Evolutionary conservation across 35 echinoderm and acorn worm genomes (phyloP).

Genomic region (Apostichopus parvimensis): DNA sequence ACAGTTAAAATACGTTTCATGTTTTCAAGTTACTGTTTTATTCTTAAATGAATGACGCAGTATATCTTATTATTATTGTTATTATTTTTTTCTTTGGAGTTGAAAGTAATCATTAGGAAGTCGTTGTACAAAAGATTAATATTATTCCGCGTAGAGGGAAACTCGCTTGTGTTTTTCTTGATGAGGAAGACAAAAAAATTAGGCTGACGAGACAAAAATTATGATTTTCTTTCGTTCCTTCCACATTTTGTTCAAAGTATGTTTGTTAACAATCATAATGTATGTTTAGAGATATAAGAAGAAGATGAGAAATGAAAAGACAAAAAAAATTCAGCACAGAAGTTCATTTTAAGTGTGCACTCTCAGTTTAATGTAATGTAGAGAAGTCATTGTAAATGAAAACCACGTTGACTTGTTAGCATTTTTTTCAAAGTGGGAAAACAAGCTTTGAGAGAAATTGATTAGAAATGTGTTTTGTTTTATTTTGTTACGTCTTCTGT

Average conservation of each 20-base stretch:
- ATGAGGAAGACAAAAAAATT: background rate
- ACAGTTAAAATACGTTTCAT: too few relatives aligned
- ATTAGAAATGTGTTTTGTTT: too few relatives aligned
- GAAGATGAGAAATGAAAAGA: background rate
- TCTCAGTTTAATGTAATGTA: slow-evolving; percentile 6
- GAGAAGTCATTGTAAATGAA: background rate
- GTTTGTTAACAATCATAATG: background rate
- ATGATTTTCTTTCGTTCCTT: background rate
- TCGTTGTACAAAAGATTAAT: background rate
- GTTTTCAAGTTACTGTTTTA: too few relatives aligned
- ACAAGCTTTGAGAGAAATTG: too few relatives aligned
- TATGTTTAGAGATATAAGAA: background rate
- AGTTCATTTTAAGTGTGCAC: slow-evolving; percentile 13
- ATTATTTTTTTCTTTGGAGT: background rate
- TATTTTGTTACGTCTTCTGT: too few relatives aligned
- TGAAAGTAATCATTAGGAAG: background rate
- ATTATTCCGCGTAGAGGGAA: background rate
- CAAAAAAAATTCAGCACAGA: background rate
- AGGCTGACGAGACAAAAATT: background rate
- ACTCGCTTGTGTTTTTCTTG: background rate
- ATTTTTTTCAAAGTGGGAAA: background rate
- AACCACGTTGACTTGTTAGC: background rate
- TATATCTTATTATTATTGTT: too few relatives aligned
- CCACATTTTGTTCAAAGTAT: background rate
- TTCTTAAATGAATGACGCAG: too few relatives aligned